Base-by-base conservation (phyloP, 2,797 vertebrate genomes). In the Lutjanus campechanus region DNA sequence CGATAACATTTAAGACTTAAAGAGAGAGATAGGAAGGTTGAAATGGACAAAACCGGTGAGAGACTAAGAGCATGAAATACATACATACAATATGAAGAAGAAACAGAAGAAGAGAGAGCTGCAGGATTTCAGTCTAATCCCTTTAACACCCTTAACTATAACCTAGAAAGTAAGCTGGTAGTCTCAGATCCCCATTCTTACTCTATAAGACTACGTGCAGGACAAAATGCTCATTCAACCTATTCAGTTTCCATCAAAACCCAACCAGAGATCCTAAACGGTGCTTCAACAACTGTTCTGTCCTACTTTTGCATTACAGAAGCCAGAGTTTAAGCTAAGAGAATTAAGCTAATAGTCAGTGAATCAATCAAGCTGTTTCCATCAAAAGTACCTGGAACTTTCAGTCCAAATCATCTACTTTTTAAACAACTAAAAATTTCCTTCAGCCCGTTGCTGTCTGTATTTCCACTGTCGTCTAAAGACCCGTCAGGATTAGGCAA, bases 41-140 rank as follows among this genome's bases (percentile, higher is more conserved):
- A 53, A 65, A 11, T 1, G 15, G 19, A 62, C 5, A 43, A 62
- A 54, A 10, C 6, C 47, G 66, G 1, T 20, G 9, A 17, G 13
- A 9, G 8, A 43, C 4, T 11, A 65, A 29, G 7, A 51, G 15
- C 19, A 16, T 58, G 4, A 44, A 50, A 46, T 59, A 19, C 8
- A 77, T 8, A 8, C 16, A 59, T 12, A 49, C 20, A 40, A 44
- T 44, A 58, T 64, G 9, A 77, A 73, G 4, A 69, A 41, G 7
- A 56, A 64, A 46, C n/a, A 29, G 16, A 62, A 55, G 53, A 76
- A 15, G 41, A 55, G 9, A 29, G 49, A 69, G 49, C 66, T 78
- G 64, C 64, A 81, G 56, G 29, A 25, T 53, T 77, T 72, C 55
- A 59, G 10, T 73, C 7, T 80, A 84, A 88, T 81, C 76, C 61